Conservation (phyloP, 1,140 invertebrate genomes). For the Bombus confusus region DNA sequence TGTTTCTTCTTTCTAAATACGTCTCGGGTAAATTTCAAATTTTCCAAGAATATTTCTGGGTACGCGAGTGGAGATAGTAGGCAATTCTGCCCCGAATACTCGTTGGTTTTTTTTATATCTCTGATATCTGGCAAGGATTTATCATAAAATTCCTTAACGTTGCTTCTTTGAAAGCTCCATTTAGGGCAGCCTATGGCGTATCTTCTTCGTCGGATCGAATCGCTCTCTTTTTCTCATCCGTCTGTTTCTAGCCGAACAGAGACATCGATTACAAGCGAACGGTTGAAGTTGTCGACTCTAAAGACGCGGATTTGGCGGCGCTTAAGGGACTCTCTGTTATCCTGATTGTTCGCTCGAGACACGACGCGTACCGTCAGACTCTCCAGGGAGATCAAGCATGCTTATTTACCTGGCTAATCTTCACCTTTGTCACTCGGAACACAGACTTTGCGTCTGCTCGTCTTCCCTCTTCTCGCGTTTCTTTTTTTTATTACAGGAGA, state of each 20-base stretch:
- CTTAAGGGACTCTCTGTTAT: constrained; percentile 22
- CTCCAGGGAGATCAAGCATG: not conserved
- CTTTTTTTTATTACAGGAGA: not conserved
- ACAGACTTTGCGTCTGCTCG: not conserved
- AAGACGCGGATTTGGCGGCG: not conserved
- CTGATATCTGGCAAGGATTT: too few species aligned
- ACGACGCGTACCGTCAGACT: not conserved
- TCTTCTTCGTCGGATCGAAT: not conserved
- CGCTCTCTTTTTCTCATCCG: not conserved
- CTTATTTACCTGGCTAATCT: constrained; percentile 41
- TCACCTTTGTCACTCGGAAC: not conserved
- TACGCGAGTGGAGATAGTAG: not conserved
- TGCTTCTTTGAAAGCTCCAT: not conserved
- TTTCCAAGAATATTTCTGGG: not conserved
- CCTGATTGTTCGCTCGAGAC: constrained; percentile 4
- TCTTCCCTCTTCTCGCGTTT: not conserved
- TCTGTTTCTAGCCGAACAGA: not conserved
- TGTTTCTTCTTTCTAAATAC: not conserved
- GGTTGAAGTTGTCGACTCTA: not conserved
- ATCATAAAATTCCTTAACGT: not conserved
- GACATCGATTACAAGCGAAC: not conserved
- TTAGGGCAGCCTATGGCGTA: too few species aligned
- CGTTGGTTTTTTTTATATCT: not conserved
- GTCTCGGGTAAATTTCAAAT: not conserved
- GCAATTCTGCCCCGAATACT: not conserved